These are phyloP conservation scores for Hydractinia symbiolongicarpus DNA, from an alignment of 30 jellyfish, hydroid and myxozoan species.

Conservation along the genomic window DNA sequence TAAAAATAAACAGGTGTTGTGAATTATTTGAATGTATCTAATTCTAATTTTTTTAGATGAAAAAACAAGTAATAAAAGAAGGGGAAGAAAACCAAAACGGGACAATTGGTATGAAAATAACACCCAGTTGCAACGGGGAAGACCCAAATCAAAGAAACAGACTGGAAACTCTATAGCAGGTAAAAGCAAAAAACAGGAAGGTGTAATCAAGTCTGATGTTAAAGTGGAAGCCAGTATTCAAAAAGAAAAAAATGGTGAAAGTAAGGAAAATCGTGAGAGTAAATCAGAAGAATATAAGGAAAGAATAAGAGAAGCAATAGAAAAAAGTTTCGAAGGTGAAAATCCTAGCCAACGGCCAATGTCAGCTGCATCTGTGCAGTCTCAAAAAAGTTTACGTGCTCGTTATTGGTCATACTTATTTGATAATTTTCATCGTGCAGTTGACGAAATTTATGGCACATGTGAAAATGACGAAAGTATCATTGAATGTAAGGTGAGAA, in stretches of 20 bases:
- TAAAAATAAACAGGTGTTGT: too few relatives aligned
- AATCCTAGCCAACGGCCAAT: conserved; percentile 43
- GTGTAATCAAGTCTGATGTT: background rate
- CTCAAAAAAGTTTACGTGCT: conserved; percentile 69
- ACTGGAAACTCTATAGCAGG: background rate
- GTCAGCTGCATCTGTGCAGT: conserved; percentile 46
- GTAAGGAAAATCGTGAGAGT: conserved; percentile 36
- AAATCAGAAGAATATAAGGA: conserved; percentile 58
- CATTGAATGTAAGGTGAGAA: conserved; percentile 76
- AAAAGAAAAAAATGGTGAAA: background rate
- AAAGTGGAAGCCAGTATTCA: background rate
- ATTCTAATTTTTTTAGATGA: too few relatives aligned
- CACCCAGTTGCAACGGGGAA: background rate
- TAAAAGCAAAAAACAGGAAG: background rate
- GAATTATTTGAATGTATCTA: too few relatives aligned
- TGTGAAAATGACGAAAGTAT: conserved; percentile 93
- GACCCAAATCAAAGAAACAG: background rate
- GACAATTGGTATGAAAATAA: too few relatives aligned
- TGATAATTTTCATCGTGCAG: conserved; percentile 89
- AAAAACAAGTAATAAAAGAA: too few relatives aligned
- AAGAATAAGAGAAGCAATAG: conserved; percentile 46
- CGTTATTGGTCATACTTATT: conserved; percentile 91
- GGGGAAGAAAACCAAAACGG: too few relatives aligned
- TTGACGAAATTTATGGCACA: conserved; percentile 81
- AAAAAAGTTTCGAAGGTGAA: conserved; percentile 33